These are phyloP conservation scores for Tauraco hartlaubi DNA, from an alignment of 2,797 vertebrate species.

Conservation along the genomic window DNA sequence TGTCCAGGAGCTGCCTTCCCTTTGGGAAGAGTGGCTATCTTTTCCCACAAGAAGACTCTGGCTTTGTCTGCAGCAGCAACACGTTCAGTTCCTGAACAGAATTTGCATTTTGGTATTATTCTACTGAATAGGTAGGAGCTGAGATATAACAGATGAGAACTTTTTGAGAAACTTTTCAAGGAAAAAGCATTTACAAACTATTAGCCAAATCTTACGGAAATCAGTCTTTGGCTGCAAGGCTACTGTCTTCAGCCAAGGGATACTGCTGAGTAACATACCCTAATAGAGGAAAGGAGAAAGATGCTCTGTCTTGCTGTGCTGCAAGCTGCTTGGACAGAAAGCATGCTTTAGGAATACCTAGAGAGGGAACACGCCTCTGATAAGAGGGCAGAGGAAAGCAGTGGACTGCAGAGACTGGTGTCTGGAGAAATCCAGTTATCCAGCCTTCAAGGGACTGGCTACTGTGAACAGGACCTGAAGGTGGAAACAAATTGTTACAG, in stretches of 20 bases:
- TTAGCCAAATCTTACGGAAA: background rate
- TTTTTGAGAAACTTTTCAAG: background rate
- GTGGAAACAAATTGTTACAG: background rate
- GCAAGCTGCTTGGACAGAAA: background rate
- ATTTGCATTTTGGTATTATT: background rate
- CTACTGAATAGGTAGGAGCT: background rate
- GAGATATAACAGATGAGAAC: background rate
- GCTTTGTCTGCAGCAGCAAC: background rate
- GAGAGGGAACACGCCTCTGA: background rate
- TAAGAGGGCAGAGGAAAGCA: background rate
- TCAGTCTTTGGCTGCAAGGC: background rate
- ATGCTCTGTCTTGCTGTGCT: background rate
- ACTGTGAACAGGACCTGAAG: background rate
- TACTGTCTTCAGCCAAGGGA: background rate
- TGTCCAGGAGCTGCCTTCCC: background rate
- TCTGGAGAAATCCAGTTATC: background rate
- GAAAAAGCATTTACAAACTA: background rate
- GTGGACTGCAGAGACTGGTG: background rate
- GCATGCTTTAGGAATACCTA: background rate
- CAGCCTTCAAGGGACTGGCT: background rate
- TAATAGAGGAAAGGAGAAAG: background rate
- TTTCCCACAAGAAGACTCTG: background rate
- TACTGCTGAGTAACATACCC: background rate
- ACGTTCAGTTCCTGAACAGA: background rate
- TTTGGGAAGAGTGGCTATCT: background rate